Evolutionary conservation across 2,888 invertebrate species (phyloP), one percentile per base, ranked within the genome.

Genomic region (Empis livida): DNA sequence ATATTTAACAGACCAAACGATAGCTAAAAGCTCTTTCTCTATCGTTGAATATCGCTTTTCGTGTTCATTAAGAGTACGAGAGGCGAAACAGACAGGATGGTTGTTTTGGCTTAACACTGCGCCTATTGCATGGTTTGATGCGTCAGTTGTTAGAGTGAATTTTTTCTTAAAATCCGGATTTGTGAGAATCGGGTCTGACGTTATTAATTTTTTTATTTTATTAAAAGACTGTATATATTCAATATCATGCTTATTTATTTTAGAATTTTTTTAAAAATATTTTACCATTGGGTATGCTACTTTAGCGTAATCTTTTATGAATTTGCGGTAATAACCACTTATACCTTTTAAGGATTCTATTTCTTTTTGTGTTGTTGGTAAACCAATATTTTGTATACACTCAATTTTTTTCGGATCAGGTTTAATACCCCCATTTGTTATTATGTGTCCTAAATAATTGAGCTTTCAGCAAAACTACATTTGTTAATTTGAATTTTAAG

Each of bases 341-440:
- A 52, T 42, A 9, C 53, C 52, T 13, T 52, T 15, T 23, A 53
- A 53, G 4, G 43, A 40, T 43, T 50, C 51, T n/a, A 53, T 46
- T 49, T 51, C 45, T 23, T 50, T 53, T 20, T 45, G 30, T 3
- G 53, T 51, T 16, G 43, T 49, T 2, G 52, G 54, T 3, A 53
- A 10, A 2, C 13, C 8, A 3, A 48, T 47, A 6, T 42, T 43
- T 9, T 32, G 49, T 43, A 23, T 30, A 10, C 23, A 49, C 8
- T 5, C 8, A 23, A 27, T 40, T 51, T n/a, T 51, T 11, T 49
- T 41, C 1, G 48, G 51, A 20, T 52, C 51, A 5, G 50, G 49
- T 42, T 47, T 51, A 37, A 50, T 42, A 4, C 50, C 51, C 15
- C 47, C 43, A 10, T 14, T n/a, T 10, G 52, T 51, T 10, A 54